phyloP scores from a whole-genome alignment of 2,888 invertebrate species.

The Drosophila anomalata region DNA sequence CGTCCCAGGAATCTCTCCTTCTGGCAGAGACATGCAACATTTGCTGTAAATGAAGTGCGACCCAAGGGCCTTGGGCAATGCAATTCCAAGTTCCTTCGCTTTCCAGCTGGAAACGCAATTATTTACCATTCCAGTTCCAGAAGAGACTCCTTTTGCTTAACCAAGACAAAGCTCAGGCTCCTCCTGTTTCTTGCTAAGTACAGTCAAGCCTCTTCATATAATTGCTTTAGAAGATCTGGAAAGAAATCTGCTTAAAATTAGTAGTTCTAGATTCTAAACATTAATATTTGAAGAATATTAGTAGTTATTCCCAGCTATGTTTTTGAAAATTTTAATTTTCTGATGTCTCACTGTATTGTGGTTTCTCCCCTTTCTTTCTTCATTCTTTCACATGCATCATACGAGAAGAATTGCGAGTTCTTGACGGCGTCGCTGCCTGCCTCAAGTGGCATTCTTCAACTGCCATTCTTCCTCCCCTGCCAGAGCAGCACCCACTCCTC shows the following conservation, averaged over 20 bases:
- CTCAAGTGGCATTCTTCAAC: constrained; percentile 68
- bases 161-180: constrained; percentile 21
- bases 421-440: constrained; percentile 58
- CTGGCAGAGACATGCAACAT: constrained; percentile 65
- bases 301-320: neutral
- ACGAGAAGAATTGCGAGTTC: constrained; percentile 35
- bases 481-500: constrained; percentile 22
- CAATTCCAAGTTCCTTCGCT: constrained; percentile 23
- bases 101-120: constrained; percentile 36
- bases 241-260: too few relatives aligned
- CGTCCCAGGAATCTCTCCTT: neutral
- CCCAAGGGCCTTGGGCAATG: constrained; percentile 44
- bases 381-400: constrained; percentile 38
- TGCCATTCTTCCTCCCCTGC: constrained; percentile 32
- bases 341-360: constrained; percentile 1
- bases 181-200: neutral
- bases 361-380: constrained; percentile 14
- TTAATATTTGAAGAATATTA: too few relatives aligned
- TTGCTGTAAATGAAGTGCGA: constrained; percentile 66
- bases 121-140: constrained; percentile 32
- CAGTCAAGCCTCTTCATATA: constrained; percentile 11
- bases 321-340: neutral
- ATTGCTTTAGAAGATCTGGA: too few relatives aligned
- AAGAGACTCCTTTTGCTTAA: constrained; percentile 19
- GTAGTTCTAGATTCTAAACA: too few relatives aligned